These are phyloP conservation scores for Microcebus tavaratra DNA, from an alignment of 2,113 vertebrate genomes.

Conservation along the genomic window DNA sequence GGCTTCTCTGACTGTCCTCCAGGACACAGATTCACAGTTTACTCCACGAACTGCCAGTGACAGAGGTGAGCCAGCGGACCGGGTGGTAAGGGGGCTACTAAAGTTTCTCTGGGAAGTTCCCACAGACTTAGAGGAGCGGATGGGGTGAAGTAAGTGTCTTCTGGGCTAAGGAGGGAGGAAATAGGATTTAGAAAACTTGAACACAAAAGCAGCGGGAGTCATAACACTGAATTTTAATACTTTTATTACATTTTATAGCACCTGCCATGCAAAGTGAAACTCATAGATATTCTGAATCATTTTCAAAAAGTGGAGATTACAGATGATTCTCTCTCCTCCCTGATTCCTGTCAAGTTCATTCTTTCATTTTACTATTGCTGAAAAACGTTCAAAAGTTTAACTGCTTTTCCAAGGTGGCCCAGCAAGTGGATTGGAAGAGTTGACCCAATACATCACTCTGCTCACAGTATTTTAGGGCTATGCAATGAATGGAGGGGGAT, in stretches of 20 bases:
- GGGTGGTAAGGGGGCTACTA: background rate
- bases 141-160: background rate
- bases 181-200: background rate
- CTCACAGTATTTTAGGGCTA: background rate
- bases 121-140: background rate
- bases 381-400: background rate
- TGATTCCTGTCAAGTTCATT: background rate
- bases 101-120: constrained; percentile 41
- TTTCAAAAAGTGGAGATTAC: background rate
- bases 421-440: background rate
- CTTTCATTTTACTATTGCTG: background rate
- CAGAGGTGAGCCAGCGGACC: constrained; percentile 61
- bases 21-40: constrained; percentile 37
- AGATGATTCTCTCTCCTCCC: background rate
- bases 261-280: background rate
- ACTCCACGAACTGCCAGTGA: background rate
- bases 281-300: background rate
- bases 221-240: background rate
- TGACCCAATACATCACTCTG: background rate
- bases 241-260: background rate
- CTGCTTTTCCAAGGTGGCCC: background rate
- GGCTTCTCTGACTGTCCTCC: constrained; percentile 44
- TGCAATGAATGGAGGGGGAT: background rate
- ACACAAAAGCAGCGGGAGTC: background rate
- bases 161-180: background rate